Conservation (phyloP, 2,888 invertebrate species). For the Scaptodrosophila latifasciaeformis region DNA sequence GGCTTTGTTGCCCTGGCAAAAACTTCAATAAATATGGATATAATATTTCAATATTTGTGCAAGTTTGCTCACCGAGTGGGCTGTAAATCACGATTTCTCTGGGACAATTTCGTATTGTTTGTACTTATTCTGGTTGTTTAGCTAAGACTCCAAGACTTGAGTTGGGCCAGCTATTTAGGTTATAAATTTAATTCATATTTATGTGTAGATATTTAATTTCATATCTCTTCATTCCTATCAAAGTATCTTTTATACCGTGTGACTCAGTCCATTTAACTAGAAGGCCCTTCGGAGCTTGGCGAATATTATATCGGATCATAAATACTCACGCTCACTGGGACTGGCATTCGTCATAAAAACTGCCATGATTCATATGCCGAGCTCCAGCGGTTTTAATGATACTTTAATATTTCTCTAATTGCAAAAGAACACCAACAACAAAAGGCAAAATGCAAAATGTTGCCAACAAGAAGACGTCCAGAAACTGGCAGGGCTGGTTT, state of each 20-base stretch:
- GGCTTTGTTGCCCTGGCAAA: conserved; percentile 9
- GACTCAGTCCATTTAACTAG: no score
- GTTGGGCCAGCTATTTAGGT: no score
- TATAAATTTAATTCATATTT: no score
- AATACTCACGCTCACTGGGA: conserved; percentile 40
- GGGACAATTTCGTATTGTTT: no score
- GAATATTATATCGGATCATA: conserved; percentile 33
- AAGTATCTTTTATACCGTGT: no score
- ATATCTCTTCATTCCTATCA: no score
- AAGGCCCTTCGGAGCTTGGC: background rate
- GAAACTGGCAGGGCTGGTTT: conserved; percentile 14
- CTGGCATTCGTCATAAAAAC: conserved; percentile 49
- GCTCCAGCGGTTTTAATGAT: conserved; percentile 50
- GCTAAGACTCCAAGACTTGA: no score
- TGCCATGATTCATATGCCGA: conserved; percentile 50
- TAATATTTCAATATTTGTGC: conserved; percentile 64
- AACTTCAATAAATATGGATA: conserved; percentile 53
- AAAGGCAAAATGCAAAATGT: conserved; percentile 36
- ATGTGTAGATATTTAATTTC: no score
- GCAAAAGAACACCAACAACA: conserved; percentile 41
- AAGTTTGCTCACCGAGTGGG: conserved; percentile 23
- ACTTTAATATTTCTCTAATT: conserved; percentile 70
- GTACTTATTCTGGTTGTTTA: no score
- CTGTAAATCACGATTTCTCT: conserved; percentile 52
- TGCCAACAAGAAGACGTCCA: conserved; percentile 19